Base-by-base conservation (phyloP, 2,113 vertebrate species). In the Catharus bicknelli region DNA sequence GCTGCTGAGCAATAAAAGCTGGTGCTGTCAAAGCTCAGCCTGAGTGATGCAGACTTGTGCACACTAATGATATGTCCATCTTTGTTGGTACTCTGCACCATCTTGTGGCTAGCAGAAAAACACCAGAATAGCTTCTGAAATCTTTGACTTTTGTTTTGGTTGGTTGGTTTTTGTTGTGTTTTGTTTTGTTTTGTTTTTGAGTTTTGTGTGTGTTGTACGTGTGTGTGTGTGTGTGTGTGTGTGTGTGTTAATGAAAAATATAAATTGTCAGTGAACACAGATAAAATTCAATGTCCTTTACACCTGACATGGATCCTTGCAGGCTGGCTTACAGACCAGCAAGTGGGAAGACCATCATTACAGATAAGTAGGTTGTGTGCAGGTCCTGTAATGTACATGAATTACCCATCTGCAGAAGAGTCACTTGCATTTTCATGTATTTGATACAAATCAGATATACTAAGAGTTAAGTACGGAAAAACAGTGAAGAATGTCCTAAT, bases 91-190 rank as follows among this genome's bases (percentile, higher is more conserved):
- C 85, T 88, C 78, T 95, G 83, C 96, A 96, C 94, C 96, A 96
- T 95, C 96, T 96, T 96, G 95, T 96, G 95, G 95, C 82, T 95
- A 88, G 79, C 72, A 47, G 67, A 63, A 86, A 95, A 96, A 95
- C 48, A 78, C 40, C 80, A 90, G 53, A 82, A 82, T 27, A 86
- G 21, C 34, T 27, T 85, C 84, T 48, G 47, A 80, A 90, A 43
- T 77, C 0, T 48, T 86, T 47, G 11, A 27, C 38, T 67, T 10
- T 48, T 38, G 5, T 1, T 67, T 59, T 29, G 14, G 53, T 29
- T 8, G 48, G 3, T 27, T 10, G 15, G 13, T 45, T 34, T 48
- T 30, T 38, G 16, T 11, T 54, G 29, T 30, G 11, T 7, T n/a
- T 55, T n/a, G 18, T 50, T 10, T 9, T 36, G 34, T 10, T 63